Conservation (phyloP, 2,888 invertebrate species). For the Polydrusus cervinus region DNA sequence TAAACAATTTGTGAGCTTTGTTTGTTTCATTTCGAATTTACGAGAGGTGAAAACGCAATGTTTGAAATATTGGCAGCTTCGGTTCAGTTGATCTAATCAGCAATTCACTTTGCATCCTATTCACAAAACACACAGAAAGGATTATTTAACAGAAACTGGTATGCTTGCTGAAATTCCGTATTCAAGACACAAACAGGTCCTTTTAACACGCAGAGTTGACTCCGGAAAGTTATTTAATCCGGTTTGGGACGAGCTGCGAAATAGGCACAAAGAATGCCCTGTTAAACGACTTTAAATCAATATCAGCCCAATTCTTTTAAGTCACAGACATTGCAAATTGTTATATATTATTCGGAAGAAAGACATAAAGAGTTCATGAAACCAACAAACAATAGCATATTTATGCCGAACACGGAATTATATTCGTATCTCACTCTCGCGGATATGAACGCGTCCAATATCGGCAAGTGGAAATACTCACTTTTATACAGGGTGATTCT, state of each 20-base stretch:
- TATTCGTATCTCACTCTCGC: too few relatives aligned
- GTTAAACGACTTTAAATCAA: slow-evolving; percentile 45
- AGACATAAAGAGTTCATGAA: background rate
- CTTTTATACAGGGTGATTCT: too few relatives aligned
- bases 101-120: slow-evolving; percentile 49
- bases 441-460: too few relatives aligned
- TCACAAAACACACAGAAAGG: slow-evolving; percentile 48
- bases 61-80: slow-evolving; percentile 21
- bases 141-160: slow-evolving; percentile 49
- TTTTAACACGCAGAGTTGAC: slow-evolving; percentile 51
- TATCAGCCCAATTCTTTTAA: slow-evolving; percentile 26
- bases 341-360: slow-evolving; percentile 21
- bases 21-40: background rate
- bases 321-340: slow-evolving; percentile 16
- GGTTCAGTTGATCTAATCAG: slow-evolving; percentile 35
- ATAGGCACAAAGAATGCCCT: slow-evolving; percentile 43
- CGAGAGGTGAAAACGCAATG: slow-evolving; percentile 18
- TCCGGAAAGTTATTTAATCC: slow-evolving; percentile 50
- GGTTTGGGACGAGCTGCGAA: slow-evolving; percentile 47
- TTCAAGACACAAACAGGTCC: slow-evolving; percentile 50
- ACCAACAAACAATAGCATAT: too few relatives aligned
- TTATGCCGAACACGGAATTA: too few relatives aligned
- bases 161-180: slow-evolving; percentile 41
- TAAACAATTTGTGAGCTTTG: background rate
- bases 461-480: too few relatives aligned